These are phyloP conservation scores for Eilema griseolum DNA, from an alignment of 2,888 invertebrate genomes.

Conservation along the genomic window DNA sequence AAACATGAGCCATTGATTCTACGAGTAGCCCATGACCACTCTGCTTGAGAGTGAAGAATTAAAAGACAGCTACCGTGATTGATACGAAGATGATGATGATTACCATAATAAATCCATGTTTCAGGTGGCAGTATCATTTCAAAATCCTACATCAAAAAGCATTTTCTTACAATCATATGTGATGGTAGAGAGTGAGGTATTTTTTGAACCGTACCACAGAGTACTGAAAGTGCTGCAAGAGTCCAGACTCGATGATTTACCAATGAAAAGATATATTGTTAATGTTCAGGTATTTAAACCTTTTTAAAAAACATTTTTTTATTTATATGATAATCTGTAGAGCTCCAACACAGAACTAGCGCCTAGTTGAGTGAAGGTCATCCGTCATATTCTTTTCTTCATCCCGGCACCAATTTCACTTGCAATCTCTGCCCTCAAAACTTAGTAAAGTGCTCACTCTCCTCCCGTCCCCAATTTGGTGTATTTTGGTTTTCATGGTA, in stretches of 20 bases:
- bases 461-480: background rate
- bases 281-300: slow-evolving; percentile 77
- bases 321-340: background rate
- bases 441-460: background rate
- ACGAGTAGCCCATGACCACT: too few relatives aligned
- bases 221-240: slow-evolving; percentile 90
- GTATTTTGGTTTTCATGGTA: background rate
- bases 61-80: too few relatives aligned
- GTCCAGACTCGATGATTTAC: slow-evolving; percentile 86
- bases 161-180: slow-evolving; percentile 77
- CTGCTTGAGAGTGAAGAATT: too few relatives aligned
- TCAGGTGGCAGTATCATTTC: slow-evolving; percentile 80
- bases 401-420: background rate
- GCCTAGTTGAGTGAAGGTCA: too few relatives aligned
- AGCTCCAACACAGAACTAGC: too few relatives aligned
- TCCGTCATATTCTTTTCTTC: too few relatives aligned
- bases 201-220: slow-evolving; percentile 93
- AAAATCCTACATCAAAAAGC: slow-evolving; percentile 70
- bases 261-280: slow-evolving; percentile 90
- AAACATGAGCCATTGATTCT: too few relatives aligned
- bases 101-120: background rate
- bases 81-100: too few relatives aligned
- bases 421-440: too few relatives aligned
- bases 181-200: slow-evolving; percentile 93
- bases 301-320: too few relatives aligned